Evolutionary conservation across 2,113 vertebrate species (phyloP).

Genomic region (Ammodramus savannarum): DNA sequence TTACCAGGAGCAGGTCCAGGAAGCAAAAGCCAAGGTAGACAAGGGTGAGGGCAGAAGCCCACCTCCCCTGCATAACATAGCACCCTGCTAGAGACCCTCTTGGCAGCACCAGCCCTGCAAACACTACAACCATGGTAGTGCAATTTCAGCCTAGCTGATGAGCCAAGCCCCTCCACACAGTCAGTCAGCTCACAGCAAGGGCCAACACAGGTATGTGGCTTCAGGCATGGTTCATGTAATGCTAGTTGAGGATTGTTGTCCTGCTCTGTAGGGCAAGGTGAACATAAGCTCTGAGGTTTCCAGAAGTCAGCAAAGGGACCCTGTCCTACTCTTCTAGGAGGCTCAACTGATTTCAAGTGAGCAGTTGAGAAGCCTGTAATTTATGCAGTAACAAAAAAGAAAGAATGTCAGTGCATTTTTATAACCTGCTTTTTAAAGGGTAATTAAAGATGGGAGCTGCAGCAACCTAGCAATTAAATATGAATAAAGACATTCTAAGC

Average conservation of each 20-base stretch:
- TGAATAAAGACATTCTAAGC: conserved; percentile 78
- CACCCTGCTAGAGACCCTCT: background rate
- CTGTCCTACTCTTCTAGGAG: background rate
- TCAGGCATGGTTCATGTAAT: background rate
- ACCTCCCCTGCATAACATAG: background rate
- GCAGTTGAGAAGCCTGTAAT: conserved; percentile 28
- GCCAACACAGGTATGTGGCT: background rate
- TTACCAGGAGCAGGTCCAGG: background rate
- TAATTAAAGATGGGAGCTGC: conserved; percentile 74
- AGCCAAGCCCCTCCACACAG: background rate
- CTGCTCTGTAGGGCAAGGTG: background rate
- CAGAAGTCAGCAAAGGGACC: background rate
- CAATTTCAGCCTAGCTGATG: fast-evolving
- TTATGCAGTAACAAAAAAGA: conserved; percentile 52
- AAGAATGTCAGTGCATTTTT: conserved; percentile 70
- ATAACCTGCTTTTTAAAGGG: conserved; percentile 72
- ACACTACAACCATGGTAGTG: fast-evolving
- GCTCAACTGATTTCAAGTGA: background rate
- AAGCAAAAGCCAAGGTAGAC: background rate
- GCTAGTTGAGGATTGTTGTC: background rate
- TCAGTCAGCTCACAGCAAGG: background rate
- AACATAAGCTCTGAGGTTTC: background rate
- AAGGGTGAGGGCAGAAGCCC: background rate
- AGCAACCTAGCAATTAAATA: conserved; percentile 76
- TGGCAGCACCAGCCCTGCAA: background rate